Evolutionary conservation across 2,888 invertebrate species (phyloP), one percentile per base, ranked within the genome.

Genomic region (Cabera pusaria): DNA sequence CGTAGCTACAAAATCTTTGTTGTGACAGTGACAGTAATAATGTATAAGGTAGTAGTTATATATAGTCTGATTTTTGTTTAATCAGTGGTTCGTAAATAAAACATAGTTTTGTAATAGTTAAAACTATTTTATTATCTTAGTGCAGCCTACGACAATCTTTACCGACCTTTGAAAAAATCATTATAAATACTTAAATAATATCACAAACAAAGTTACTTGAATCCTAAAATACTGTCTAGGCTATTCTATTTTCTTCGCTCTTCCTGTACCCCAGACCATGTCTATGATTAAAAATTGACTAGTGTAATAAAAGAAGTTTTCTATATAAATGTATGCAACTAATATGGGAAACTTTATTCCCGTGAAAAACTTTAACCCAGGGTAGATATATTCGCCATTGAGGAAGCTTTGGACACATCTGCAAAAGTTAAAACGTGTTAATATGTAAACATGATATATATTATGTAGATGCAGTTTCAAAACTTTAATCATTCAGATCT

Each of bases 211-310:
- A 18, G 6, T 7, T 8, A 19, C 1, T 5, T 6, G 21, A 11
- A 18, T 9, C 5, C 6, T 18, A 8, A 1, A 1, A 21, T 21
- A 21, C 20, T 7, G 4, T 49, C 45, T 49, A 7, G 40, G 6
- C 14, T 14, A 31, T 9, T 6, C 6, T 2, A 47, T 38, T 54
- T 65, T 58, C 33, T 63, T 60, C 2, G 40, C 6, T 24, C 42
- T 40, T 6, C 40, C 46, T 24, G 53, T 46, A 5, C 75, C 71
- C 80, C 81, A 79, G 1, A 84, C 50, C 36, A 78, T 64, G 20
- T 84, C 82, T 1, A 72, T 44, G 1, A 85, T 49, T 3, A 72
- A 22, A 76, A 79, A 86, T 44, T 84, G 84, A 5, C 69, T 63
- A 0, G 64, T 71, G 35, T 76, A 80, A 42, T 75, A 83, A 17